A percentile compares a stretch with the other conserved stretches of the same genome.
These are phyloP conservation scores for Amphiura filiformis DNA, from an alignment of 35 echinoderm and acorn worm genomes.

Conservation along the genomic window DNA sequence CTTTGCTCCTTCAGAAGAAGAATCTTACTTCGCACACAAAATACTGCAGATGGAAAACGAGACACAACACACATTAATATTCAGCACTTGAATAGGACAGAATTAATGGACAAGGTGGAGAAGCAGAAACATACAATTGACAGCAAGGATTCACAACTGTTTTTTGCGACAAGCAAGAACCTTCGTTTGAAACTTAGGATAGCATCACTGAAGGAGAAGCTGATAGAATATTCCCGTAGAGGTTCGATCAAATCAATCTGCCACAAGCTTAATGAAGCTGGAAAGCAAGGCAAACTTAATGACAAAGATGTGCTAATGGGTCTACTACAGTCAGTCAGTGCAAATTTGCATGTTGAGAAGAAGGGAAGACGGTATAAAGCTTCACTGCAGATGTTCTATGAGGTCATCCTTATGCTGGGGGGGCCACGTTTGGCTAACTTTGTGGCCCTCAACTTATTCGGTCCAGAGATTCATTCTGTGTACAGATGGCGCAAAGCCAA, in stretches of 20 bases:
- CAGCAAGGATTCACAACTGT: neutral
- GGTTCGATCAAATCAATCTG: neutral
- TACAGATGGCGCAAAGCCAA: neutral
- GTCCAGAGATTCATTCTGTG: neutral
- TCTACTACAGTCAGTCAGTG: neutral
- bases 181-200: neutral
- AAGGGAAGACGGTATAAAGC: neutral
- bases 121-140: neutral
- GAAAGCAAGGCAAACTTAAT: too few species aligned
- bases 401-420: neutral
- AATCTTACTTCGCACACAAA: neutral
- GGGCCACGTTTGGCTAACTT: neutral
- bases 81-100: neutral
- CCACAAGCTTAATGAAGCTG: neutral
- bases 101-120: neutral
- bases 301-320: neutral
- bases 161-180: neutral
- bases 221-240: neutral
- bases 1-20: neutral
- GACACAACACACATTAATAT: neutral
- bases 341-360: neutral
- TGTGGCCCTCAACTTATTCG: neutral
- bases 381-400: neutral
- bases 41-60: neutral
- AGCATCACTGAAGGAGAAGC: neutral